Evolutionary conservation across 2,888 invertebrate species (phyloP), one percentile per base, ranked within the genome.

Genomic region (Noctua janthe): DNA sequence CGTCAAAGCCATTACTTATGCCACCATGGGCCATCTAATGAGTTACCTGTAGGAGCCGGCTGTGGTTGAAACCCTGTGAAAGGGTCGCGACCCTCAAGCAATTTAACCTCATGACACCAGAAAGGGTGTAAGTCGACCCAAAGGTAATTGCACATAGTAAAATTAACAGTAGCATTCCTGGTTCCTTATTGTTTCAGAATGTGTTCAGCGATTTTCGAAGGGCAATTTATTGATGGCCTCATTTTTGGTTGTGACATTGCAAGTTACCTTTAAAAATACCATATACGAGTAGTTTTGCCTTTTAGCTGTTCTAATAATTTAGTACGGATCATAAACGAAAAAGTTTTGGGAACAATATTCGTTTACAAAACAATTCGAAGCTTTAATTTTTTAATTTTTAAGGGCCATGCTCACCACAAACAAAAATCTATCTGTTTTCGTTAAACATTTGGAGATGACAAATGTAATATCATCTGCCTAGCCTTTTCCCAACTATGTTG

Each of bases 61-160:
- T 84, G 87, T 71, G 82, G 85, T 86, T 69, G 70, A 67, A 74
- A 39, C 71, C 71, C 23, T 67, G 66, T 80, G 66, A 87, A 84
- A 87, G 87, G 86, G 87, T 87, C 51, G 71, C 67, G 39, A 77
- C 77, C 72, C 59, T 29, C n/a, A 29, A 76, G 87, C 77, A 81
- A 86, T 87, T 81, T 72, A 74, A 47, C 76, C 23, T 76, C 43
- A 78, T 81, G 69, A 76, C 73, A 74, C 74, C 59, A 70, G 73
- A 80, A 76, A 84, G 84, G 79, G 79, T 77, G 73, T 83, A 72
- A 74, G 74, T 76, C 81, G 74, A 80, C 73, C 77, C 77, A 73
- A 66, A 64, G 49, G 43, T 86, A 84, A 84, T 81, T 81, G 77
- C 71, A 69, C 67, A 59, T 76, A 70, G 70, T 71, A 17, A 81